These are phyloP conservation scores for Rhagophthalmus giganteus DNA, from an alignment of 2,888 invertebrate species.

Conservation along the genomic window DNA sequence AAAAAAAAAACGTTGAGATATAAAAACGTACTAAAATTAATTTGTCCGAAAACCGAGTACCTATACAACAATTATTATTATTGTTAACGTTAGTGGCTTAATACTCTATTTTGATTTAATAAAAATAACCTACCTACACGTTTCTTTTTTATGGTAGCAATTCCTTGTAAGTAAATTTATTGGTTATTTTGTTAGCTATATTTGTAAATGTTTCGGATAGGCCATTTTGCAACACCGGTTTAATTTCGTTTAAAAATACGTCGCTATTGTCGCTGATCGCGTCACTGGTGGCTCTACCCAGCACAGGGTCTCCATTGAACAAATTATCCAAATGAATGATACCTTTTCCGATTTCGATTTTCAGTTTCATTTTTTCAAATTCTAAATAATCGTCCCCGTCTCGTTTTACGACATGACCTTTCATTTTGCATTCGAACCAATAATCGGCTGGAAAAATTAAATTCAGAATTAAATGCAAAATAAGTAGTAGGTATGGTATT, in stretches of 20 bases:
- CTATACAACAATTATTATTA: not conserved
- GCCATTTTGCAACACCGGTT: slow-evolving; percentile 66
- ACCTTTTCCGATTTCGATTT: slow-evolving; percentile 63
- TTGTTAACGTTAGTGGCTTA: too few relatives aligned
- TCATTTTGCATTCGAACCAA: slow-evolving; percentile 66
- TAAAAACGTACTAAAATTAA: too few relatives aligned
- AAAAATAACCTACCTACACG: too few relatives aligned
- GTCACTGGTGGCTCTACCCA: slow-evolving; percentile 68
- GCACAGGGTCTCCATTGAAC: slow-evolving; percentile 67
- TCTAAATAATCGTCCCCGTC: slow-evolving; percentile 64
- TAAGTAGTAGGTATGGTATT: not conserved
- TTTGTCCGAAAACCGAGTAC: too few relatives aligned
- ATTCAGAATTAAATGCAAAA: slow-evolving; percentile 1
- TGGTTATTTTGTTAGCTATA: slow-evolving; percentile 71
- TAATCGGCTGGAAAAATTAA: slow-evolving; percentile 62
- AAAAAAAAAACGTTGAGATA: too few relatives aligned
- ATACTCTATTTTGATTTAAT: too few relatives aligned
- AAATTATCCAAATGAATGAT: slow-evolving; percentile 66
- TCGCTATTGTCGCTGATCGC: slow-evolving; percentile 70
- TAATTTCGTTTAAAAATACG: slow-evolving; percentile 68
- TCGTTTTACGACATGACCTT: slow-evolving; percentile 61
- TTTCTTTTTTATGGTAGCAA: slow-evolving; percentile 60
- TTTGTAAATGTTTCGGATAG: slow-evolving; percentile 68
- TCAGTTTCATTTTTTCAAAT: slow-evolving; percentile 67
- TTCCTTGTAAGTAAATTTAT: slow-evolving; percentile 70